Percentiles rank a stretch among this genome's conserved stretches.
phyloP scores from a whole-genome alignment of 53 echinoderm and acorn worm genomes.

The Mesocentrotus franciscanus region DNA sequence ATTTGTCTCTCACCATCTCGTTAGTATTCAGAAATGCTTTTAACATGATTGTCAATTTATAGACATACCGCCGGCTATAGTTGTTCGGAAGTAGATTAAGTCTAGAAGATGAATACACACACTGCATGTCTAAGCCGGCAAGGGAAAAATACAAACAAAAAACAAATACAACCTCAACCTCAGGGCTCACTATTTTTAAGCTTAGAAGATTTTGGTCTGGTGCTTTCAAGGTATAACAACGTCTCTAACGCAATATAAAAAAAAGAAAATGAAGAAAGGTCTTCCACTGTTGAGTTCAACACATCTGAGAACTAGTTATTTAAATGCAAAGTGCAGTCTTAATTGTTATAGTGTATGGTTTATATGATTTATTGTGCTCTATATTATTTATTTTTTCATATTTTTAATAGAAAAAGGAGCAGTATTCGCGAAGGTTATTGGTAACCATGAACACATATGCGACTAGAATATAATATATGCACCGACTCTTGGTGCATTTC shows the following conservation, averaged over 20 bases:
- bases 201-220: background rate
- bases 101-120: background rate
- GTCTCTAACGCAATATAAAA: background rate
- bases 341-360: too few relatives aligned
- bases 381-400: too few relatives aligned
- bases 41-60: slow-evolving; percentile 56
- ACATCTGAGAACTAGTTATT: background rate
- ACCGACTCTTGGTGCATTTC: too few relatives aligned
- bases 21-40: slow-evolving; percentile 46
- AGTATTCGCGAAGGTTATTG: too few relatives aligned
- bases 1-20: slow-evolving; percentile 7
- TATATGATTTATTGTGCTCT: too few relatives aligned
- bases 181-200: background rate
- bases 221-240: background rate
- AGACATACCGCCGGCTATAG: slow-evolving; percentile 41
- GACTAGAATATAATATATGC: too few relatives aligned
- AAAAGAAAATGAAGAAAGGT: background rate
- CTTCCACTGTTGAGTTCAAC: background rate
- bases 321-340: background rate
- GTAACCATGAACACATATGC: too few relatives aligned
- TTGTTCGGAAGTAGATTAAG: slow-evolving; percentile 29
- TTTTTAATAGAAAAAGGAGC: too few relatives aligned
- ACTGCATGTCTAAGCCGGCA: slow-evolving; percentile 4
- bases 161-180: slow-evolving; percentile 9
- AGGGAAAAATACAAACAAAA: background rate